Conservation (phyloP, 1,140 invertebrate genomes). For the Chelonus insularis region DNA sequence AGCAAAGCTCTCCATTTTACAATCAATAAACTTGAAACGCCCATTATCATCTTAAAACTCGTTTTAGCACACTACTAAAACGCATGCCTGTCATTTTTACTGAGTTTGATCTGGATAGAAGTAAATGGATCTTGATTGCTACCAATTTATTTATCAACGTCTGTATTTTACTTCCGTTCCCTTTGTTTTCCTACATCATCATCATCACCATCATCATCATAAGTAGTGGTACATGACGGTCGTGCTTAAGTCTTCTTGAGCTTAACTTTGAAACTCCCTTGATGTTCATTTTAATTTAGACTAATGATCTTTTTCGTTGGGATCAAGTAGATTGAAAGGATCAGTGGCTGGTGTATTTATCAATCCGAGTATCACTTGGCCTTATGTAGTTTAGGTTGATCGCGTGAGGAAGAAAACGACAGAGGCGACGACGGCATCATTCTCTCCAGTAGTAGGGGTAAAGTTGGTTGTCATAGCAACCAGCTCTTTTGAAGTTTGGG, state of each 20-base stretch:
- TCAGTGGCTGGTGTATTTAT: background rate
- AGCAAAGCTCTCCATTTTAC: slow-evolving; percentile 7
- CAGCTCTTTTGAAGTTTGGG: slow-evolving; percentile 50
- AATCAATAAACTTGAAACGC: slow-evolving; percentile 15
- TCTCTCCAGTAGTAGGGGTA: slow-evolving; percentile 16
- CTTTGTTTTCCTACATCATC: too few relatives aligned
- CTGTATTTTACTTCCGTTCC: slow-evolving; percentile 5
- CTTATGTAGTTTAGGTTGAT: background rate
- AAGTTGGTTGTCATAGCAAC: slow-evolving; percentile 52
- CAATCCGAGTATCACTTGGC: background rate
- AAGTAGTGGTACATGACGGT: too few relatives aligned
- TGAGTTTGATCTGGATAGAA: background rate
- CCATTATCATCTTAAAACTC: slow-evolving; percentile 2
- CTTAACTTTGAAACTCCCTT: too few relatives aligned
- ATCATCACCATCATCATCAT: too few relatives aligned
- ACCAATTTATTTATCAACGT: slow-evolving; percentile 22
- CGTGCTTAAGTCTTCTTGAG: too few relatives aligned
- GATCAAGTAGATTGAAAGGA: background rate
- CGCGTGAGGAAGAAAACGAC: slow-evolving; percentile 1
- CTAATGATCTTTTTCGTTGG: background rate
- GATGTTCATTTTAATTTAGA: too few relatives aligned
- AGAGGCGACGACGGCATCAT: slow-evolving; percentile 2
- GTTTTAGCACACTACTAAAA: slow-evolving; percentile 6
- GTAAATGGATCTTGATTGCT: slow-evolving; percentile 4
- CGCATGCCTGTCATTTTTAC: slow-evolving; percentile 9